phyloP scores from a whole-genome alignment of 2,113 vertebrate species.

The Paratilapia polleni region DNA sequence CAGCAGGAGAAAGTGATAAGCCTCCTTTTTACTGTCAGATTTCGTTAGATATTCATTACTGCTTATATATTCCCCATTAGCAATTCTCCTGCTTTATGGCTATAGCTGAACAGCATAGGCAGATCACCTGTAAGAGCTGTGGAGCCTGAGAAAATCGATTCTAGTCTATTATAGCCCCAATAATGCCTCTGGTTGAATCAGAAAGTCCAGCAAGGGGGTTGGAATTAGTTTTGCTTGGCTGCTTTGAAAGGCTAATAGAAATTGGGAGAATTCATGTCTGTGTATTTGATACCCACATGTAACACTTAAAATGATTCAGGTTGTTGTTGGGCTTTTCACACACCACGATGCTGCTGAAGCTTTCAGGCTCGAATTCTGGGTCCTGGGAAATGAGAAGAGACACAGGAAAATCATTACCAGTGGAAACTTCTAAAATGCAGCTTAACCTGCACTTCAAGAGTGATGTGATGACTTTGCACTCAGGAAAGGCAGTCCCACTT shows the following conservation, averaged over 20 bases:
- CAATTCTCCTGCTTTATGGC: conserved; percentile 47
- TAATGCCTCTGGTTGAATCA: conserved; percentile 51
- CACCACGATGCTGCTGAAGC: conserved; percentile 84
- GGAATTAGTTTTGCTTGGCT: conserved; percentile 63
- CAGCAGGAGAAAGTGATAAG: conserved; percentile 56
- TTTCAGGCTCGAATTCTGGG: conserved; percentile 78
- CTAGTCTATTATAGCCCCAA: conserved; percentile 60
- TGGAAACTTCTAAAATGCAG: conserved; percentile 2
- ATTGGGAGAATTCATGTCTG: conserved; percentile 33
- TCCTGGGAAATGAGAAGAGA: conserved; percentile 51
- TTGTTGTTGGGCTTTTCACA: conserved; percentile 92
- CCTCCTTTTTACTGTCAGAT: conserved; percentile 60
- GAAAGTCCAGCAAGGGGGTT: conserved; percentile 51
- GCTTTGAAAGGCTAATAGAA: conserved; percentile 40
- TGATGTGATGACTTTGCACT: not conserved
- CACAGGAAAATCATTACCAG: not conserved
- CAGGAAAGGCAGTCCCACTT: not conserved
- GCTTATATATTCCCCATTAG: conserved; percentile 56
- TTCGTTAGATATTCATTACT: conserved; percentile 66
- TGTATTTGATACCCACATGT: conserved; percentile 77
- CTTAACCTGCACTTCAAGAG: conserved; percentile 14
- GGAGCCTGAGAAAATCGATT: conserved; percentile 67
- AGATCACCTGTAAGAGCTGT: conserved; percentile 49
- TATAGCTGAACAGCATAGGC: conserved; percentile 39
- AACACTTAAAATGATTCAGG: conserved; percentile 93